phyloP scores from a whole-genome alignment of 2,113 vertebrate genomes.

The Silurus asotus region DNA sequence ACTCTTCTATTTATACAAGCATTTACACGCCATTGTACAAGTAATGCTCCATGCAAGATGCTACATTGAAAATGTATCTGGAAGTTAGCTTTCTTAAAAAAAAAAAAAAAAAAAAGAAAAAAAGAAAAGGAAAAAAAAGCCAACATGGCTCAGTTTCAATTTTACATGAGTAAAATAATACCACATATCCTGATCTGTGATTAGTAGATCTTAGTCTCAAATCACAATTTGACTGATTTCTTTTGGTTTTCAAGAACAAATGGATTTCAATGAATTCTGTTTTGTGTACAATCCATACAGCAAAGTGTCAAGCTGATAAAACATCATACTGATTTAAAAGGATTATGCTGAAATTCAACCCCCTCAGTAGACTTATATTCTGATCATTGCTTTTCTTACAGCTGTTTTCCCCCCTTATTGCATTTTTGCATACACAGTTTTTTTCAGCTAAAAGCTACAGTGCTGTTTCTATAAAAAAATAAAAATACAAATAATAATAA shows the following conservation, averaged over 20 bases:
- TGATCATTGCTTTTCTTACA: slow-evolving; percentile 41
- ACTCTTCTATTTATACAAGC: slow-evolving; percentile 46
- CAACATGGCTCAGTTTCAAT: slow-evolving; percentile 75
- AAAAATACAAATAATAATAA: slow-evolving; percentile 49
- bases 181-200: slow-evolving; percentile 35
- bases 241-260: slow-evolving; percentile 45
- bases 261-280: slow-evolving; percentile 64
- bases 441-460: slow-evolving; percentile 65
- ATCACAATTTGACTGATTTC: slow-evolving; percentile 26
- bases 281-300: slow-evolving; percentile 49
- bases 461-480: slow-evolving; percentile 64
- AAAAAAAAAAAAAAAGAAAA: not conserved
- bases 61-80: slow-evolving; percentile 66
- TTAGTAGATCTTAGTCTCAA: not conserved
- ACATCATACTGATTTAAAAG: slow-evolving; percentile 47
- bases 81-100: slow-evolving; percentile 54
- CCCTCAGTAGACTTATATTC: slow-evolving; percentile 48
- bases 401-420: slow-evolving; percentile 33
- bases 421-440: slow-evolving; percentile 33
- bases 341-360: slow-evolving; percentile 77
- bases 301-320: slow-evolving; percentile 33
- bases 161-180: slow-evolving; percentile 62
- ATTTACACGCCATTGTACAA: slow-evolving; percentile 56
- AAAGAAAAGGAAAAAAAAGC: slow-evolving; percentile 50
- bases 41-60: slow-evolving; percentile 68